phyloP scores from a whole-genome alignment of 2,888 invertebrate genomes.

The Ochlodes sylvanus region DNA sequence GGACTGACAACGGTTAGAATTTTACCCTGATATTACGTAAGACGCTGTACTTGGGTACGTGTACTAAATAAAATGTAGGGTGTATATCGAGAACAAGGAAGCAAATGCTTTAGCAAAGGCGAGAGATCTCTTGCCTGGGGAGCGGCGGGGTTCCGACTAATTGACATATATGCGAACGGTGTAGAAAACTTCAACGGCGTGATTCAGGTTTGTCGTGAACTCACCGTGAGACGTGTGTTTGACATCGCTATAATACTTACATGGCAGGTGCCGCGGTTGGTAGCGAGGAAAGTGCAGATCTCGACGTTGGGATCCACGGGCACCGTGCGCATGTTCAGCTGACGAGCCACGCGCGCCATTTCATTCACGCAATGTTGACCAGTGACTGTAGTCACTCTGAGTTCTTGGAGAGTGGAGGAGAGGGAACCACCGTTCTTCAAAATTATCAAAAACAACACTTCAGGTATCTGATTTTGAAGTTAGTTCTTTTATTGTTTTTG shows the following conservation, averaged over 20 bases:
- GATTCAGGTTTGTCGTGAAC: no score
- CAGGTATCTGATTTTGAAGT: not conserved
- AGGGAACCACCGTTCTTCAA: constrained; percentile 56
- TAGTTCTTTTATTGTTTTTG: not conserved
- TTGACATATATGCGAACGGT: no score
- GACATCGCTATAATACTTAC: constrained; percentile 58
- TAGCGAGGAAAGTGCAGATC: constrained; percentile 59
- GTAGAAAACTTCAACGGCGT: no score
- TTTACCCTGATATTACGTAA: no score
- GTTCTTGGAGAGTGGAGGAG: constrained; percentile 48
- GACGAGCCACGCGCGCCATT: constrained; percentile 38
- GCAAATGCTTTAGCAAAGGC: no score
- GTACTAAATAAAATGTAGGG: no score
- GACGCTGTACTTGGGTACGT: no score
- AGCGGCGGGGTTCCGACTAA: no score
- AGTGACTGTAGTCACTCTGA: constrained; percentile 45
- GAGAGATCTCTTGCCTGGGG: no score
- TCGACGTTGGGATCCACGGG: constrained; percentile 60
- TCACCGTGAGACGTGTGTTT: no score
- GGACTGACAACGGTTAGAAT: no score
- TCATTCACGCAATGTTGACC: constrained; percentile 49
- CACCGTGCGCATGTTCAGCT: constrained; percentile 52
- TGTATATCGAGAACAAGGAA: no score
- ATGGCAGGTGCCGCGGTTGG: constrained; percentile 61
- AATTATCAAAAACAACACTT: not conserved